A percentile compares a stretch with the other conserved stretches of the same genome.
These are phyloP conservation scores for Drosophila quadrilineata DNA, from an alignment of 1,140 invertebrate genomes.

Conservation along the genomic window DNA sequence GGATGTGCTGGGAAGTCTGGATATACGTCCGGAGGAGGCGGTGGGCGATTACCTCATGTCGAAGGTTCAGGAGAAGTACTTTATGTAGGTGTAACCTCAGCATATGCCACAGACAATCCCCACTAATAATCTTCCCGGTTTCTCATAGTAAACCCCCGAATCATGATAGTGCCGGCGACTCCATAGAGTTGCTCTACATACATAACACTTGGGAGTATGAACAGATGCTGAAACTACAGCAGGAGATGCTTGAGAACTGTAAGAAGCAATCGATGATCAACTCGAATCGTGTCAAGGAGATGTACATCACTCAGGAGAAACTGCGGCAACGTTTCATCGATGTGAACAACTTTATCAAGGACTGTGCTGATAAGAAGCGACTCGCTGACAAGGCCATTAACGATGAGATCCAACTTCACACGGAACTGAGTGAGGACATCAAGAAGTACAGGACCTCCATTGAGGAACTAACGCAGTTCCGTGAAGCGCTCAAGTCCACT, in stretches of 20 bases:
- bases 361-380: slow-evolving; percentile 67
- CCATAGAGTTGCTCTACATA: slow-evolving; percentile 67
- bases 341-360: slow-evolving; percentile 77
- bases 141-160: slow-evolving; percentile 61
- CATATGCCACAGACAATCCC: background rate
- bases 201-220: slow-evolving; percentile 70
- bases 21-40: slow-evolving; percentile 70
- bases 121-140: background rate
- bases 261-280: slow-evolving; percentile 53
- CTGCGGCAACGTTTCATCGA: slow-evolving; percentile 71
- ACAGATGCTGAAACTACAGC: slow-evolving; percentile 60
- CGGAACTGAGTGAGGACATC: slow-evolving; percentile 59
- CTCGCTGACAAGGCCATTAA: slow-evolving; percentile 55
- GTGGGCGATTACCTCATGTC: slow-evolving; percentile 65
- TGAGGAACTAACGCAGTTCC: slow-evolving; percentile 57
- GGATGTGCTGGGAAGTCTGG: slow-evolving; percentile 75
- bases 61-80: slow-evolving; percentile 64
- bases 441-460: slow-evolving; percentile 51
- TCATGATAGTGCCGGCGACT: slow-evolving; percentile 65
- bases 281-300: slow-evolving; percentile 50
- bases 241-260: slow-evolving; percentile 59
- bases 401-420: slow-evolving; percentile 45
- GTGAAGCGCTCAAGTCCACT: slow-evolving; percentile 61
- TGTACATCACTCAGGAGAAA: slow-evolving; percentile 65
- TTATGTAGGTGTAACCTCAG: slow-evolving; percentile 54